Evolutionary conservation across 2,113 vertebrate species (phyloP).

Genomic region (Caloenas nicobarica): DNA sequence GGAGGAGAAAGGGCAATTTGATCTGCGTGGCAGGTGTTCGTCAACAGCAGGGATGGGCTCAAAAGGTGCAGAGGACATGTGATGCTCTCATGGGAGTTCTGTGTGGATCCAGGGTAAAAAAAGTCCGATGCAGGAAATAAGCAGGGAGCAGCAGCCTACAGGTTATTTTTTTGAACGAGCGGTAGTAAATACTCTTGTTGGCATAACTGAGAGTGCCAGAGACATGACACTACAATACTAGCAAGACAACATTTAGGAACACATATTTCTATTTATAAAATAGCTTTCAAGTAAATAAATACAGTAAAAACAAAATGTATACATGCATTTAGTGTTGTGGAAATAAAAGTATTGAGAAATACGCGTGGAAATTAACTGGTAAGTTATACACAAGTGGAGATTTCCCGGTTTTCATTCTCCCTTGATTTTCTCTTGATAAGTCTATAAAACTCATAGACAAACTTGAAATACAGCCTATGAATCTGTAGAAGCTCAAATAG

Average conservation of each 20-base stretch:
- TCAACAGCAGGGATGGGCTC: background rate
- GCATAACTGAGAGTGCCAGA: background rate
- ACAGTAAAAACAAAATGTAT: slow-evolving; percentile 3
- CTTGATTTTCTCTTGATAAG: slow-evolving; percentile 17
- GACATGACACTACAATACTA: background rate
- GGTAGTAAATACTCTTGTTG: background rate
- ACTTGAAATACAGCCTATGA: background rate
- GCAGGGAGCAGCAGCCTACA: background rate
- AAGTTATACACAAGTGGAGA: slow-evolving; percentile 12
- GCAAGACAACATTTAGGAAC: background rate
- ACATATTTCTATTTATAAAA: background rate
- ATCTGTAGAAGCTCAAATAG: background rate
- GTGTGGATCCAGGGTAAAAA: background rate
- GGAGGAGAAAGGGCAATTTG: background rate
- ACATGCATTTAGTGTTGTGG: background rate
- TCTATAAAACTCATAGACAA: background rate
- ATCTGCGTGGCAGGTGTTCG: background rate
- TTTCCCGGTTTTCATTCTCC: background rate
- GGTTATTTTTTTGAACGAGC: background rate
- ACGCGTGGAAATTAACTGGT: background rate
- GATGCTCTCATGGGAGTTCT: background rate
- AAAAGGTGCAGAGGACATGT: background rate
- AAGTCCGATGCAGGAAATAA: background rate
- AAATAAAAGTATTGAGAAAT: background rate
- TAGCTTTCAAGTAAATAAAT: background rate